Conservation (phyloP, 2,113 vertebrate species). For the Pomatorhinus ruficollis region DNA sequence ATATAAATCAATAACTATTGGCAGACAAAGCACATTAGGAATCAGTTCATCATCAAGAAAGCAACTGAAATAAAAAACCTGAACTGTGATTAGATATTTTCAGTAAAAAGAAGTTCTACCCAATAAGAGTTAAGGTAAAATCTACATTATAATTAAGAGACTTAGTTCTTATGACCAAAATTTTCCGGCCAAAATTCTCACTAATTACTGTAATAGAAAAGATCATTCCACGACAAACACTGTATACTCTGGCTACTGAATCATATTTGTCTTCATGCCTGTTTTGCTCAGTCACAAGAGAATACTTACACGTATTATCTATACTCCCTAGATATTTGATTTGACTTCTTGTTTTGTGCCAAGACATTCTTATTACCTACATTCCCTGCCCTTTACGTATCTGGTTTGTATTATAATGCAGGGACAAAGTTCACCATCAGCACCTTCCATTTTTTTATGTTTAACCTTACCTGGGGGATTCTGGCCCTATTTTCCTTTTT, state of each 20-base stretch:
- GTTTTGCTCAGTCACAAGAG: not conserved
- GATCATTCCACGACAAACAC: not conserved
- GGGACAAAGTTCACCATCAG: not conserved
- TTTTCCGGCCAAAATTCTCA: not conserved
- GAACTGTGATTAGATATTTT: not conserved
- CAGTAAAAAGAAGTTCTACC: not conserved
- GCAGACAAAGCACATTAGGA: not conserved
- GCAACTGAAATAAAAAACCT: not conserved
- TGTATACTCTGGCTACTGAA: not conserved
- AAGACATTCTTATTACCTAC: not conserved
- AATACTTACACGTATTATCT: not conserved
- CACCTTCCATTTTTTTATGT: not conserved
- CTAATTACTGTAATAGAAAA: not conserved
- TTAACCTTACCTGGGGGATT: not conserved
- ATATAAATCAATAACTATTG: not conserved
- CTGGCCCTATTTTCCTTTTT: not conserved
- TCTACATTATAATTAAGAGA: not conserved
- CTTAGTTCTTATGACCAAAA: not conserved
- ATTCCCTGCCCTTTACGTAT: not conserved
- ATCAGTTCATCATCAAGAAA: not conserved
- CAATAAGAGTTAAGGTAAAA: not conserved
- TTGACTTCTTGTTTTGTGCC: not conserved
- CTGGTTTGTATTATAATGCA: not conserved
- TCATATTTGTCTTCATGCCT: not conserved
- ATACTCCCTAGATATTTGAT: not conserved